A percentile compares a stretch with the other conserved stretches of the same genome.
These are phyloP conservation scores for Contarinia nasturtii DNA, from an alignment of 1,140 invertebrate genomes.

Conservation along the genomic window DNA sequence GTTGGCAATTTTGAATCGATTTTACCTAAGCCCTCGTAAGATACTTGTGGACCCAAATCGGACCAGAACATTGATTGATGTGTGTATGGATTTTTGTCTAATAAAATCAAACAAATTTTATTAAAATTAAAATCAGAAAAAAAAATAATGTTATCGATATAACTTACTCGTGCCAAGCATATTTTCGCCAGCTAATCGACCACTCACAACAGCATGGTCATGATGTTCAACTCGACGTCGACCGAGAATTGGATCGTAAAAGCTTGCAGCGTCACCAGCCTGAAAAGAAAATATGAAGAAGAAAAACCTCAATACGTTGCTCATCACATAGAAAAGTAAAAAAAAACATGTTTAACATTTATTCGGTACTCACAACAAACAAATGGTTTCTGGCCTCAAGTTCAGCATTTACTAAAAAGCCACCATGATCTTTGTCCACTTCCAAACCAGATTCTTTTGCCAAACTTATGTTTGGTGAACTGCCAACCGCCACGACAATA, in stretches of 20 bases:
- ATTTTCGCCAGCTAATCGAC: constrained; percentile 84
- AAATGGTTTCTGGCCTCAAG: constrained; percentile 69
- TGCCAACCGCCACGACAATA: constrained; percentile 66
- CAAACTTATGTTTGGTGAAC: constrained; percentile 65
- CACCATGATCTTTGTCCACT: constrained; percentile 60
- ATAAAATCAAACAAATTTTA: too few relatives aligned
- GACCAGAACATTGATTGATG: constrained; percentile 95
- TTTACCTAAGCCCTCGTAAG: constrained; percentile 84
- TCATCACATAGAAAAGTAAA: too few relatives aligned
- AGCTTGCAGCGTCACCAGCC: constrained; percentile 84
- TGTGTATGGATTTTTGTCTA: constrained; percentile 57
- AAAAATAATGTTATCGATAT: neutral
- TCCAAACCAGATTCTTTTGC: constrained; percentile 61
- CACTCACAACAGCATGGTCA: constrained; percentile 86
- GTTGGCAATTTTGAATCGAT: constrained; percentile 74
- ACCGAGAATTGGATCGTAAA: constrained; percentile 70
- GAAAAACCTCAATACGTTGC: too few relatives aligned
- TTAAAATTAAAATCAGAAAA: too few relatives aligned
- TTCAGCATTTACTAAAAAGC: constrained; percentile 83
- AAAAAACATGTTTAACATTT: neutral
- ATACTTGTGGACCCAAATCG: constrained; percentile 76
- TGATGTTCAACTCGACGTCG: constrained; percentile 79
- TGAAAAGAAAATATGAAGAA: too few relatives aligned
- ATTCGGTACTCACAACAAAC: constrained; percentile 47
- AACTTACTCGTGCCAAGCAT: constrained; percentile 63